Percentiles rank a stretch among this genome's conserved stretches.
phyloP scores from a whole-genome alignment of 2,888 invertebrate genomes.

The Pachydiplax longipennis region DNA sequence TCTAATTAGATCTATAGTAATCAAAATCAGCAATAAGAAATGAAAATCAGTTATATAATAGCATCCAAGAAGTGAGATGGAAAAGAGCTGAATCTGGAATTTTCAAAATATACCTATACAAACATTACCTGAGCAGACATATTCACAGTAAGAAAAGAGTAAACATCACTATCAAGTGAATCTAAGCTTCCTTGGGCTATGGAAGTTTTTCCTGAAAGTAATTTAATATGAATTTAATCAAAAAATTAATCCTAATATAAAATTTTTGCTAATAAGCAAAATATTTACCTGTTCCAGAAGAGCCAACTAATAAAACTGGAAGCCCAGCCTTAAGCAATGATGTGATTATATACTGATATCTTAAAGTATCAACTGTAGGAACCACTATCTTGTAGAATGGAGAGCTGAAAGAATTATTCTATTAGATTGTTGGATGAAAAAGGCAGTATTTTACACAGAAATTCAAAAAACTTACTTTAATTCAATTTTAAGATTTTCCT shows the following conservation, averaged over 20 bases:
- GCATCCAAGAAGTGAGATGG: too few relatives aligned
- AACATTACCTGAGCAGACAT: slow-evolving; percentile 79
- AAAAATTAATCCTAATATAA: not conserved
- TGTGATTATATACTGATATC: slow-evolving; percentile 78
- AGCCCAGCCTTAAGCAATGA: slow-evolving; percentile 69
- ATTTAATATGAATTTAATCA: not conserved
- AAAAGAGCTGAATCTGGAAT: too few relatives aligned
- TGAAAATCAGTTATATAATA: too few relatives aligned
- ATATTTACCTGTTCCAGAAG: slow-evolving; percentile 81
- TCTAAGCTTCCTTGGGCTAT: slow-evolving; percentile 74
- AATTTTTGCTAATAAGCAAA: not conserved
- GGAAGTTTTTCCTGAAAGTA: slow-evolving; percentile 71
- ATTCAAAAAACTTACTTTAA: slow-evolving; percentile 62
- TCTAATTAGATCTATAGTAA: too few relatives aligned
- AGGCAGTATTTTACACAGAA: slow-evolving; percentile 48
- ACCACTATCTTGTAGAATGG: slow-evolving; percentile 87
- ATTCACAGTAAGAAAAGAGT: slow-evolving; percentile 76
- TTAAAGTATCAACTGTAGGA: slow-evolving; percentile 87
- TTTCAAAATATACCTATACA: not conserved
- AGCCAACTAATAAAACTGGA: slow-evolving; percentile 81
- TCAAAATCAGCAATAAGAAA: too few relatives aligned
- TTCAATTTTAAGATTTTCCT: slow-evolving; percentile 76
- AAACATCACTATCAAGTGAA: slow-evolving; percentile 65
- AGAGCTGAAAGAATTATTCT: slow-evolving; percentile 60
- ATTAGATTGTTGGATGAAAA: not conserved